Evolutionary conservation across 2,113 vertebrate genomes (phyloP).

Genomic region (Melanocharis versteri): DNA sequence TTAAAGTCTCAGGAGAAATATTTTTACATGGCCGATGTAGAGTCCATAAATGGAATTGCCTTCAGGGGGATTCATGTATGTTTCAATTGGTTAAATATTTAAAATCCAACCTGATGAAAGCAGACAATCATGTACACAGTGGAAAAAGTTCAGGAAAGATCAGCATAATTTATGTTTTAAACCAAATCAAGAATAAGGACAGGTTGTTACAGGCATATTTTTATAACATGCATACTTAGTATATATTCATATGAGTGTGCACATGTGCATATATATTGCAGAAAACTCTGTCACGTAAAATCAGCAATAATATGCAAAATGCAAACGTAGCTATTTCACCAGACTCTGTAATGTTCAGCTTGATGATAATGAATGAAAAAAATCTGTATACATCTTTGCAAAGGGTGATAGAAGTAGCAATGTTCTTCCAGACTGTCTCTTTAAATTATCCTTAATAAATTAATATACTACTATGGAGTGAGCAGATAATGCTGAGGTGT

Average conservation of each 20-base stretch:
- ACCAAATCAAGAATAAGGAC: not conserved
- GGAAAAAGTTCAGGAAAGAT: not conserved
- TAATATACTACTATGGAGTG: not conserved
- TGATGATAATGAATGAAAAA: not conserved
- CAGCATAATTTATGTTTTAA: not conserved
- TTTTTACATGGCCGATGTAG: not conserved
- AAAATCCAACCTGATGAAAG: slow-evolving; percentile 18
- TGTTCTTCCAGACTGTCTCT: not conserved
- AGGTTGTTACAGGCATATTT: not conserved
- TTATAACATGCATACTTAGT: not conserved
- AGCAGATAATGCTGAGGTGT: not conserved
- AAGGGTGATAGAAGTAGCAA: not conserved
- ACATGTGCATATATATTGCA: fast-evolving
- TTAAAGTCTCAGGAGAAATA: slow-evolving; percentile 21
- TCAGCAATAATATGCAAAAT: not conserved
- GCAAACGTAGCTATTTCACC: not conserved
- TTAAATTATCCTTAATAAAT: not conserved
- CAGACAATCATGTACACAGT: not conserved
- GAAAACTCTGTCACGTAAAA: not conserved
- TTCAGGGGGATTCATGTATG: not conserved
- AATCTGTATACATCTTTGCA: not conserved
- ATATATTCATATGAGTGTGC: not conserved
- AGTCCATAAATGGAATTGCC: not conserved
- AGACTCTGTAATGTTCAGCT: not conserved
- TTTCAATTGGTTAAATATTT: slow-evolving; percentile 3